phyloP scores from a whole-genome alignment of 2,888 invertebrate species.

The Stenodema calcarata region DNA sequence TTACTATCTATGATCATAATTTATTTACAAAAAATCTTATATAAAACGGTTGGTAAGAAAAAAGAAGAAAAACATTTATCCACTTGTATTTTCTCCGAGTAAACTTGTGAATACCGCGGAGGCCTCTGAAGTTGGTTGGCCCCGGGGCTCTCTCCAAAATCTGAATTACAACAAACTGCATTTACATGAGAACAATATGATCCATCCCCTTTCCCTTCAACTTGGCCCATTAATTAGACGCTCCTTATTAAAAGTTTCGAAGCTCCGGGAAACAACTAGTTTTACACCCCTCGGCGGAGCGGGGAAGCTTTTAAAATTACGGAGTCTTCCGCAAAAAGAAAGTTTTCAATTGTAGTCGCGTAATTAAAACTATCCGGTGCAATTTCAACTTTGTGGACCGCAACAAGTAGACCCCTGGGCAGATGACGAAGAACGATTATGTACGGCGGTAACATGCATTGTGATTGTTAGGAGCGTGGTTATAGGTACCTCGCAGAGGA shows the following conservation, averaged over 20 bases:
- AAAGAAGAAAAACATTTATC: neutral
- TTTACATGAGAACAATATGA: neutral
- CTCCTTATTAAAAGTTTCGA: neutral
- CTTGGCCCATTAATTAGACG: neutral
- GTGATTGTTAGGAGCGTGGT: too few species aligned
- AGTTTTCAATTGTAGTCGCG: neutral
- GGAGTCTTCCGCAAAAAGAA: neutral
- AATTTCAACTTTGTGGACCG: neutral
- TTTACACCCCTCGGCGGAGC: neutral
- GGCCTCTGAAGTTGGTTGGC: neutral
- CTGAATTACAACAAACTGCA: neutral
- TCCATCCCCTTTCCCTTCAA: neutral
- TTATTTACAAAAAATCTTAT: too few species aligned
- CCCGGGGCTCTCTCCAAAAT: neutral
- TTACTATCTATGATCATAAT: too few species aligned
- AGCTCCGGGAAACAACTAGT: neutral
- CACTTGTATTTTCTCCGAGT: neutral
- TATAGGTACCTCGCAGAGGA: too few species aligned
- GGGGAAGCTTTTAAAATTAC: neutral
- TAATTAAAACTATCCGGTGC: neutral
- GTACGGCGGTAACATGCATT: too few species aligned
- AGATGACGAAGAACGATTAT: too few species aligned
- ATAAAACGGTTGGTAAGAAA: too few species aligned
- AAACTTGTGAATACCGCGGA: neutral
- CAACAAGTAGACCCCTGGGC: neutral